Evolutionary conservation across 2,888 invertebrate species (phyloP), one percentile per base, ranked within the genome.

Genomic region (Tuta absoluta): DNA sequence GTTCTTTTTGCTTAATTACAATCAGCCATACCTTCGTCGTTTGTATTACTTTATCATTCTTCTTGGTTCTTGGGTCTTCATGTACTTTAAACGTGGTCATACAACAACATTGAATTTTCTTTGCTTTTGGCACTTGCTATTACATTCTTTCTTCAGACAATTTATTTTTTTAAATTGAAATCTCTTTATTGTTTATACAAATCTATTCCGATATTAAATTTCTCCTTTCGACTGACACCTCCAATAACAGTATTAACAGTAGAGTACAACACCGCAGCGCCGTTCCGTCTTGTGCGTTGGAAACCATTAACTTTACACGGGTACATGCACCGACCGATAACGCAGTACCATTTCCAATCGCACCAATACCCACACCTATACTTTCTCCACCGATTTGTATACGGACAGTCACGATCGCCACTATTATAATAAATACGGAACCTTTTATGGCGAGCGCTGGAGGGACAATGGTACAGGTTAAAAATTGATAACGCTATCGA

Each of bases 321-420:
- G 17, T 24, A 24, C 17, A 53, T 21, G 24, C 24, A 19, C 11
- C 51, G 14, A 33, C 60, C 58, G 65, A 68, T 67, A 68, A 67
- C 66, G 10, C 56, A 56, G 56, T 56, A 56, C 56, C 56, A 56
- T 56, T 56, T 56, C 56, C 56, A 56, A 56, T 56, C 28, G 56
- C 28, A 56, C 56, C 56, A 69, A 70, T 68, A 38, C 38, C 68
- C 71, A 69, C 70, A 63, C 68, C 66, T 66, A 64, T 67, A 76
- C 79, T 80, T 80, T 80, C 80, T 77, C 78, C 71, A 70, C 70
- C 69, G 24, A 45, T 64, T 60, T 62, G 33, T 63, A 48, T 57
- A 58, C 14, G 10, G 19, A 24, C 49, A 45, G 65, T 65, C 63
- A 63, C 63, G 66, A 63, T 62, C 66, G 63, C 21, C 63, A 58